Conservation (phyloP, 2,113 vertebrate genomes). For the Colaptes auratus region DNA sequence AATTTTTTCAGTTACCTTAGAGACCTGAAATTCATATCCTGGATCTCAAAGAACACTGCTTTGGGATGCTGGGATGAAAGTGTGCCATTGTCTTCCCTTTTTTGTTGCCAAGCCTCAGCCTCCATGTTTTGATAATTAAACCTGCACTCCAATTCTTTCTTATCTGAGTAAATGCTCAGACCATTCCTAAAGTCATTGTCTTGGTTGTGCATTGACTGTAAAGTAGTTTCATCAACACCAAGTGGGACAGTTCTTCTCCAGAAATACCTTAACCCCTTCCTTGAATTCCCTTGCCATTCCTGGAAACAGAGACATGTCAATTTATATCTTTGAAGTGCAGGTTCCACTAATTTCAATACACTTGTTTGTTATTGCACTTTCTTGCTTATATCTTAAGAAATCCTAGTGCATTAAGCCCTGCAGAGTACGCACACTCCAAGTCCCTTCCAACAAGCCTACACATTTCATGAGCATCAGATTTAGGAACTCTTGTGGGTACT, state of each 20-base stretch:
- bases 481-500: neutral
- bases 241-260: neutral
- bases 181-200: neutral
- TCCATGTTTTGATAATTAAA: neutral
- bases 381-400: neutral
- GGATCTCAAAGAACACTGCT: neutral
- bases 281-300: neutral
- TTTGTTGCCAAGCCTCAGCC: neutral
- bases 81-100: neutral
- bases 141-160: neutral
- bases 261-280: neutral
- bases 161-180: neutral
- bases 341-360: neutral
- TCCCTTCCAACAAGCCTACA: accelerated
- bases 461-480: neutral
- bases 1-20: neutral
- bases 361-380: neutral
- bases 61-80: neutral
- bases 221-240: neutral
- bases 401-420: neutral
- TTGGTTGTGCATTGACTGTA: neutral
- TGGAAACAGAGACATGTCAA: neutral
- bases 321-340: neutral
- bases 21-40: neutral
- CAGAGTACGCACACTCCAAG: neutral